Evolutionary conservation across 2,888 invertebrate genomes (phyloP), one percentile per base, ranked within the genome.

Genomic region (Dasysyrphus tricinctus): DNA sequence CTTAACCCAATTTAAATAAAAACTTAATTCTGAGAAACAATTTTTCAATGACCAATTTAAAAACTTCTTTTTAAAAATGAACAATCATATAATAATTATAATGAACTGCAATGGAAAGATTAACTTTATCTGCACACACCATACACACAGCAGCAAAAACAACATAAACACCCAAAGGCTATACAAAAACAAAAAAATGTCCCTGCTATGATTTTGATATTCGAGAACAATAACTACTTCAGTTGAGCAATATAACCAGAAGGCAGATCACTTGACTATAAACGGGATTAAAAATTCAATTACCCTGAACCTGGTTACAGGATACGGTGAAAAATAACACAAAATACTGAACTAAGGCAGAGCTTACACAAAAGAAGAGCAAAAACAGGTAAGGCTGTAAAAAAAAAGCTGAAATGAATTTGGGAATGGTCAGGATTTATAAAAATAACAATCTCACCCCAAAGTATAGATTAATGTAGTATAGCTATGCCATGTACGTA

Each of bases 221-320:
- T 59, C 12, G 37, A 59, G 59, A 39, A 19, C 11, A 59, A 37
- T 37, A 59, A 59, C 34, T 59, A 59, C 37, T 59, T 19, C 37
- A 59, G 37, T 59, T 39, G 37, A 39, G 39, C 59, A 42, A 63
- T 8, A 44, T 63, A 44, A 19, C 63, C 67, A 77, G 54, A 63
- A 65, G 47, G 57, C 76, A 91, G 91, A 91, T 91, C 92, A 91
- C 92, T 92, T 92, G 91, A 91, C 92, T 91, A 91, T 91, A 91
- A 91, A 91, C 90, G 91, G 91, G 92, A 91, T 91, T 91, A 91
- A 92, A 91, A 91, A 92, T 91, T 91, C 91, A 91, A 92, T 92
- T 92, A 92, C 90, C 90, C 44, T 70, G 65, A 44, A 70, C 61
- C 70, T 37, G 67, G 67, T 42, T 57, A 37, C 37, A 54, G 67